Conservation (phyloP, 2,797 vertebrate genomes). For the Botia kubotai region DNA sequence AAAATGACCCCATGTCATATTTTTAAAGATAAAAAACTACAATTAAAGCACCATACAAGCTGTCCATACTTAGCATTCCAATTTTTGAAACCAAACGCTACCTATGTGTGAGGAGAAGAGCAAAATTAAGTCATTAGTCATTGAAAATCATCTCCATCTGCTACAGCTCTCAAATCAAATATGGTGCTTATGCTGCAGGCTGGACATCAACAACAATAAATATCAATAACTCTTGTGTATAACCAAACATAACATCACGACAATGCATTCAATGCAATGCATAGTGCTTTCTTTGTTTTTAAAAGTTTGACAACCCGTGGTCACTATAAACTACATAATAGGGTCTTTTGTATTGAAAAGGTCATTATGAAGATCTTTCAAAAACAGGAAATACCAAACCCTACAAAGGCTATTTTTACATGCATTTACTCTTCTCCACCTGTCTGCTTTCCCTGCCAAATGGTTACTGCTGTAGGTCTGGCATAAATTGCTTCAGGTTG, state of each 20-base stretch:
- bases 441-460: background rate
- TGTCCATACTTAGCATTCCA: too few relatives aligned
- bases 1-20: too few relatives aligned
- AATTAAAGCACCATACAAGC: background rate
- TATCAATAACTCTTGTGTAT: background rate
- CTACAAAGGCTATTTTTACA: background rate
- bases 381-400: too few relatives aligned
- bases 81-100: background rate
- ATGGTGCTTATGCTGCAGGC: constrained; percentile 2
- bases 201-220: background rate
- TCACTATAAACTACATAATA: background rate
- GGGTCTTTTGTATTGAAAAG: too few relatives aligned
- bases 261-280: background rate
- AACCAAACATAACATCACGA: background rate
- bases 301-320: background rate
- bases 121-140: constrained; percentile 1
- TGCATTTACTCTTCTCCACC: background rate
- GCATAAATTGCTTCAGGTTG: background rate
- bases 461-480: constrained; percentile 23
- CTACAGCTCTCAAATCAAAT: background rate
- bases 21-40: too few relatives aligned
- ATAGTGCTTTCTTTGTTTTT: background rate
- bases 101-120: background rate
- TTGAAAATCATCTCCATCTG: constrained; percentile 7
- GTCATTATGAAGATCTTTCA: background rate